phyloP scores from a whole-genome alignment of 2,797 vertebrate genomes.

The Coluber constrictor region DNA sequence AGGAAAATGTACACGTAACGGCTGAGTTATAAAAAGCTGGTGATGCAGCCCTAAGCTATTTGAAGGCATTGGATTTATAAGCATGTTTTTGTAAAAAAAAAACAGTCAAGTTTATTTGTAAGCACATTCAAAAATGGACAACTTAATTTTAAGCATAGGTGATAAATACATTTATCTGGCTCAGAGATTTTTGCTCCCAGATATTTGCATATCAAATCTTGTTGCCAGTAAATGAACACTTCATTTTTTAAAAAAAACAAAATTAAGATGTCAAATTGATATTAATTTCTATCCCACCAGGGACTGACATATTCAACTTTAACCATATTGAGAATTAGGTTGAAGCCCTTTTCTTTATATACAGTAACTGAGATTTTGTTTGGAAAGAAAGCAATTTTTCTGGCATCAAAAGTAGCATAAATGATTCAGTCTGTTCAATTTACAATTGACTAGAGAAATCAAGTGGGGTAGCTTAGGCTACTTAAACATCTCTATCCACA shows the following conservation, averaged over 20 bases:
- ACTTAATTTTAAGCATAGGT: not conserved
- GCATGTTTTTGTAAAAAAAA: not conserved
- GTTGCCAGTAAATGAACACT: constrained; percentile 36
- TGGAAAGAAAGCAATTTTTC: not conserved
- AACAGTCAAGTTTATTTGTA: not conserved
- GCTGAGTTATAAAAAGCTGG: not conserved
- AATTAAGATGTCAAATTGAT: constrained; percentile 10
- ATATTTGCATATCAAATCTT: not conserved
- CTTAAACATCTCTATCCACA: not conserved
- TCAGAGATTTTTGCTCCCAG: not conserved
- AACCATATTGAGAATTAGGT: not conserved
- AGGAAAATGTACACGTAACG: not conserved
- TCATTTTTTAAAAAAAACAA: constrained; percentile 12
- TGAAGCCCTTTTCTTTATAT: not conserved
- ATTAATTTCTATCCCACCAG: not conserved
- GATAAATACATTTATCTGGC: not conserved
- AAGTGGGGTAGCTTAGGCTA: not conserved
- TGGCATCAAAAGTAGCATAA: not conserved
- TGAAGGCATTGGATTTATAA: not conserved
- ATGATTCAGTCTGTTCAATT: not conserved
- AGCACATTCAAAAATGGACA: not conserved
- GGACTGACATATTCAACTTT: not conserved
- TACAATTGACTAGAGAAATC: not conserved
- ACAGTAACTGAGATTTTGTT: not conserved
- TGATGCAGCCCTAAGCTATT: not conserved